phyloP scores from a whole-genome alignment of 2,113 vertebrate genomes.

The Mola mola region DNA sequence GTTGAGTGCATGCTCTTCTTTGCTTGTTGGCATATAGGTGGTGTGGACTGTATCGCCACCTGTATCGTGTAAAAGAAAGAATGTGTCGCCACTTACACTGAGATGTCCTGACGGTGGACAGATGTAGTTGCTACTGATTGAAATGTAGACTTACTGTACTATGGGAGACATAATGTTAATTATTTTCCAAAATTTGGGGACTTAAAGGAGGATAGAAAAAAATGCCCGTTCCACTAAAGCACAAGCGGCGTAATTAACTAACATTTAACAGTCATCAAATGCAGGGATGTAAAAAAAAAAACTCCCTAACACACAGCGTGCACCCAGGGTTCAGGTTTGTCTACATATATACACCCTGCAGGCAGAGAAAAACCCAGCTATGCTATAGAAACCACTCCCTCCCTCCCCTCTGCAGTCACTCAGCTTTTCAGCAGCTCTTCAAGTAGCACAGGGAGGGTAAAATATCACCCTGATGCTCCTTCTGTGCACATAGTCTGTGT shows the following conservation, averaged over 20 bases:
- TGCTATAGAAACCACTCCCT: constrained; percentile 8
- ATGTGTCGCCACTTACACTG: no score
- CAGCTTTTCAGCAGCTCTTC: constrained; percentile 63
- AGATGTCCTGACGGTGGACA: no score
- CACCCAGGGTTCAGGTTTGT: neutral
- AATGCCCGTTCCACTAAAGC: neutral
- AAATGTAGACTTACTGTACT: no score
- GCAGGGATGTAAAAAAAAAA: neutral
- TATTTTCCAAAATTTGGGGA: no score
- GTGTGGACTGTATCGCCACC: no score
- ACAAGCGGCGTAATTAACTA: neutral
- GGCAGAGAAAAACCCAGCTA: constrained; percentile 17
- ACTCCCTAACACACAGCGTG: neutral
- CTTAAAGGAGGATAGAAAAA: no score
- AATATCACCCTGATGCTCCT: constrained; percentile 69
- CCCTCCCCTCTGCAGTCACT: constrained; percentile 48
- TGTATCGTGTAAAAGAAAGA: no score
- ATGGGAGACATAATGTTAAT: no score
- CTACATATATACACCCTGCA: constrained; percentile 18
- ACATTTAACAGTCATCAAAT: no score
- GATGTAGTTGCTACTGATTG: no score
- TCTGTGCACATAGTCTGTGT: constrained; percentile 10
- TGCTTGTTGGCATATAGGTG: no score
- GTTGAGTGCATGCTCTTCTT: no score
- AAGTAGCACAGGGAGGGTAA: constrained; percentile 66